A percentile compares a stretch with the other conserved stretches of the same genome.
Conservation (phyloP, 23 tunicate species). For the Diplosoma virens region DNA sequence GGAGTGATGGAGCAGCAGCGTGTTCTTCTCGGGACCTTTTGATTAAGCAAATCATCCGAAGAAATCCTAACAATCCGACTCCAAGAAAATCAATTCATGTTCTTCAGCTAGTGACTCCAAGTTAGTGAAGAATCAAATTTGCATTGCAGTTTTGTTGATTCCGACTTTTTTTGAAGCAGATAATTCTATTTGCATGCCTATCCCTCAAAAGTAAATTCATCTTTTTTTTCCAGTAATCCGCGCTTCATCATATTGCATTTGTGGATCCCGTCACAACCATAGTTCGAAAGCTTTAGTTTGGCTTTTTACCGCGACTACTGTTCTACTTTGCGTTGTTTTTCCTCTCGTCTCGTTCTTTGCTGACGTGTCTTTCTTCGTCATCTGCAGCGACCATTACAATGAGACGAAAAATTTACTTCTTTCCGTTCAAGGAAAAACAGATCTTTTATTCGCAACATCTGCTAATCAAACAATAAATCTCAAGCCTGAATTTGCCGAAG, state of each 20-base stretch:
- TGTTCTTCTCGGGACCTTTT: too few relatives aligned
- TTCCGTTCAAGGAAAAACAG: too few relatives aligned
- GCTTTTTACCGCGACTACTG: constrained; percentile 48
- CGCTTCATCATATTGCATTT: constrained; percentile 43
- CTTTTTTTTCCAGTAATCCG: constrained; percentile 36
- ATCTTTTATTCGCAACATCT: too few relatives aligned
- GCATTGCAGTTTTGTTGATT: too few relatives aligned
- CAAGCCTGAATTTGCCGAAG: too few relatives aligned
- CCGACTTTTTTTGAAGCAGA: neutral
- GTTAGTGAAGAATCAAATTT: too few relatives aligned
- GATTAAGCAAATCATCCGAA: too few relatives aligned
- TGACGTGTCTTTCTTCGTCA: constrained; percentile 73
- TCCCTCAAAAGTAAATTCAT: neutral
- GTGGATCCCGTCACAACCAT: constrained; percentile 28
- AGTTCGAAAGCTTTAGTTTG: constrained; percentile 50
- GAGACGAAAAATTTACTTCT: constrained; percentile 63
- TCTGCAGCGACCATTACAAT: constrained; percentile 80
- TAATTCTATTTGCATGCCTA: neutral
- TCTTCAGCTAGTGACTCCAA: too few relatives aligned
- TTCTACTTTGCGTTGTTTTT: constrained; percentile 59
- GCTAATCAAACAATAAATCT: too few relatives aligned
- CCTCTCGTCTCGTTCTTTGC: constrained; percentile 66
- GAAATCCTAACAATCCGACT: too few relatives aligned
- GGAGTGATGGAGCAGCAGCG: too few relatives aligned
- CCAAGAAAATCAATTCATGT: too few relatives aligned